Evolutionary conservation across 64 coral and sea anemone genomes (phyloP).

Genomic region (Platygyra sinensis): DNA sequence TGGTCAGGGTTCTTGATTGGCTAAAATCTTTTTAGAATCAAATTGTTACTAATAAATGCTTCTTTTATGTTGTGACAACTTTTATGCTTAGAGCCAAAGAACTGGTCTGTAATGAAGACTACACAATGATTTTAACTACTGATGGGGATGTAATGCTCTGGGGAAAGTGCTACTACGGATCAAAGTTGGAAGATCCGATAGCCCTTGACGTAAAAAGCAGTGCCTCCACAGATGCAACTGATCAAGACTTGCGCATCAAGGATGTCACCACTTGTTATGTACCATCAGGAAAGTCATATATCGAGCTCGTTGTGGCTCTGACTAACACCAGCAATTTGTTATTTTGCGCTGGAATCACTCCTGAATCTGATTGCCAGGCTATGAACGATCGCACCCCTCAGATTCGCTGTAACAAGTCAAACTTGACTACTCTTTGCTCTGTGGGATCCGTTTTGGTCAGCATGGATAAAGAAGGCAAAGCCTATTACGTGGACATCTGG

Average conservation of each 20-base stretch:
- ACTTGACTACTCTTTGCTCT: slow-evolving; percentile 17
- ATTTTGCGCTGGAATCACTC: slow-evolving; percentile 47
- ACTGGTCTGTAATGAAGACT: slow-evolving; percentile 65
- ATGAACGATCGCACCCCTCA: slow-evolving; percentile 23
- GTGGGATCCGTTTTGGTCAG: slow-evolving; percentile 33
- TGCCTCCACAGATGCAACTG: background rate
- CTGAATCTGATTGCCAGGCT: slow-evolving; percentile 17
- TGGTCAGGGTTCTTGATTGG: too few species aligned
- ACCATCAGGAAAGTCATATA: background rate
- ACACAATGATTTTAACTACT: slow-evolving; percentile 72
- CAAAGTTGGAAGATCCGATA: slow-evolving; percentile 40
- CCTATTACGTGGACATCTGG: slow-evolving; percentile 29
- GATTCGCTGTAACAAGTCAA: slow-evolving; percentile 43
- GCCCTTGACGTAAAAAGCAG: slow-evolving; percentile 4
- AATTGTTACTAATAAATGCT: too few species aligned
- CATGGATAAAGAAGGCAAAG: slow-evolving; percentile 9
- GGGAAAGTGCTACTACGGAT: slow-evolving; percentile 77
- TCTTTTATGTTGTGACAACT: background rate
- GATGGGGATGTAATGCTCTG: slow-evolving; percentile 60
- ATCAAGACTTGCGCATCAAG: slow-evolving; percentile 3
- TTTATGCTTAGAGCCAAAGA: slow-evolving; percentile 45
- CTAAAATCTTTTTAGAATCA: too few species aligned
- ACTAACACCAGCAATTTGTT: slow-evolving; percentile 54
- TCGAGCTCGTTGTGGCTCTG: slow-evolving; percentile 68
- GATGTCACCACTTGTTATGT: slow-evolving; percentile 68